Evolutionary conservation across 2,888 invertebrate genomes (phyloP).

Genomic region (Ophion slaviceki): DNA sequence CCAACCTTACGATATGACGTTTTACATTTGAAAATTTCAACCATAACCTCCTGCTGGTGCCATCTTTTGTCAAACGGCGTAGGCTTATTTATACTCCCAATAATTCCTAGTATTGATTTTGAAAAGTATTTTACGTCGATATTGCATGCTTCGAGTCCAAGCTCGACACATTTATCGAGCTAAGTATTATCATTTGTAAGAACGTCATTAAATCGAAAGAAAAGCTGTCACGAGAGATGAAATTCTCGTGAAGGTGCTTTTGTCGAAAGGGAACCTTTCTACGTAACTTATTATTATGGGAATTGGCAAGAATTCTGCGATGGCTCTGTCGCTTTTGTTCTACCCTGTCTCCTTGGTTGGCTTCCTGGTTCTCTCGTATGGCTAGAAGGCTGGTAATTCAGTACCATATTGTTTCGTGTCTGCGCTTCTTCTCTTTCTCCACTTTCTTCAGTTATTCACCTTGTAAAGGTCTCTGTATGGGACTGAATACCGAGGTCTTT

Average conservation of each 20-base stretch:
- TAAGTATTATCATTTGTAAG: conserved; percentile 20
- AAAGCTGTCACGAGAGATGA: not conserved
- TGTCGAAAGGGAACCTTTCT: conserved; percentile 29
- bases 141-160: too few species aligned
- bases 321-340: conserved; percentile 26
- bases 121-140: not conserved
- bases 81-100: too few species aligned
- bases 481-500: conserved; percentile 3
- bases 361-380: conserved; percentile 22
- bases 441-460: conserved; percentile 24
- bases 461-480: conserved; percentile 2
- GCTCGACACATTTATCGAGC: conserved; percentile 1
- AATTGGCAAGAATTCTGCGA: conserved; percentile 39
- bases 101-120: too few species aligned
- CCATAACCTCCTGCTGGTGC: too few species aligned
- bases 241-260: conserved; percentile 19
- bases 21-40: too few species aligned
- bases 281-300: conserved; percentile 58
- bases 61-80: too few species aligned
- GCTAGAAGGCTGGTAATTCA: conserved; percentile 39
- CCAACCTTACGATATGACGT: too few species aligned
- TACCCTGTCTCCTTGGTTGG: conserved; percentile 15
- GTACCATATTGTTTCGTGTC: conserved; percentile 48
- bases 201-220: conserved; percentile 25
- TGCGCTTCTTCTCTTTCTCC: conserved; percentile 23